phyloP scores from a whole-genome alignment of 2,888 invertebrate genomes.

The Byasa hedistus region DNA sequence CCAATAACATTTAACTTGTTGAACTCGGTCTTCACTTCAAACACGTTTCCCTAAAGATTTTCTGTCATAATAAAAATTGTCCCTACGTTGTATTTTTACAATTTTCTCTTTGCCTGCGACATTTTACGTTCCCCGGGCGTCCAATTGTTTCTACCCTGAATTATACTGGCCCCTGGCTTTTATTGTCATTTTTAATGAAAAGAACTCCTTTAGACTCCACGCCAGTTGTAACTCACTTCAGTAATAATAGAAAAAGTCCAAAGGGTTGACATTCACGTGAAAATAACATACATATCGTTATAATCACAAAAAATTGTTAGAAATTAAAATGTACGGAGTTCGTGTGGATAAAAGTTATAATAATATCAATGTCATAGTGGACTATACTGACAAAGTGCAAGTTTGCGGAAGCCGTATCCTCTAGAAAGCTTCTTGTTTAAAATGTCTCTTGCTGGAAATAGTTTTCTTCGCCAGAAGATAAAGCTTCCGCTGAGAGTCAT shows the following conservation, averaged over 20 bases:
- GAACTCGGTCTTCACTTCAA: conserved; percentile 14
- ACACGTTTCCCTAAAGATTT: conserved; percentile 31
- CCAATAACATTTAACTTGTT: conserved; percentile 19
- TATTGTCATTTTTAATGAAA: conserved; percentile 46
- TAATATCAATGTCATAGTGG: no score
- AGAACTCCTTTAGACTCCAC: conserved; percentile 33
- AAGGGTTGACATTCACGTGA: conserved; percentile 28
- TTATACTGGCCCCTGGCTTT: conserved; percentile 35
- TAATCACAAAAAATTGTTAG: no score
- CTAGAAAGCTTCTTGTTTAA: no score
- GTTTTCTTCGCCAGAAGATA: no score
- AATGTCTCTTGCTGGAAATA: no score
- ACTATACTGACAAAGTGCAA: no score
- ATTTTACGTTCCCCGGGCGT: conserved; percentile 45
- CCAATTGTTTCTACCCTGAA: conserved; percentile 45
- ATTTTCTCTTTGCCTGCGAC: conserved; percentile 36
- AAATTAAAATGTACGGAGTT: no score
- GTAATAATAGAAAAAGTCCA: conserved; percentile 31
- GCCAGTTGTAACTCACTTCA: conserved; percentile 29
- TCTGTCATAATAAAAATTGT: conserved; percentile 41
- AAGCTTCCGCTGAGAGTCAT: no score
- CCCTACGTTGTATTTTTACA: conserved; percentile 42
- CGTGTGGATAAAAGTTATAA: no score
- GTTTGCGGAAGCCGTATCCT: no score
- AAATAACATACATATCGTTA: no score